Base-by-base conservation (phyloP, 2,888 invertebrate species). In the Drosophila austrosaltans region DNA sequence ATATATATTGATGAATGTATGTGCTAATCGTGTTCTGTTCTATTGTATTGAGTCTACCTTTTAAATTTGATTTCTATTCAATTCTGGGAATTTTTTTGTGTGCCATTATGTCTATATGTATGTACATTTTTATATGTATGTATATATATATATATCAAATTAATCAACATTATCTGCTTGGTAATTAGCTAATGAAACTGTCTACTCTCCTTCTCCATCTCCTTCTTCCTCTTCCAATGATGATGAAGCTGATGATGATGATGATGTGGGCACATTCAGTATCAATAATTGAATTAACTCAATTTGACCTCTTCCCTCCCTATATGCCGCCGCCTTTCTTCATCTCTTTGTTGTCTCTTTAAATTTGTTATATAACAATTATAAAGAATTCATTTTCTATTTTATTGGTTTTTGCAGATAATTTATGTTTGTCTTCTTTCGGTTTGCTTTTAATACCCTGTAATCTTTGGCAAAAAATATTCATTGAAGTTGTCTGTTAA, bases 151-250 rank as follows among this genome's bases (percentile, higher is more conserved):
- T 44, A 44, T 20, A 44, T 44, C 48, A 59, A 60, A 72, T 72
- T 60, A 60, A 42, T 72, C 56, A 62, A 54, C 53, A 54, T 62
- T 39, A 22, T 62, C 22, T 53, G 40, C 25, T 53, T 61, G 53
- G 30, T 36, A 22, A 61, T 53, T 61, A 61, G 36, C 30, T 36
- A 62, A 28, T 53, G 53, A 39, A 62, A 53, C 8, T n/a, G 39
- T 20, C 57, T 57, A 22, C 39, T n/a, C 57, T 36, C 57, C 48
- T 48, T 5, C n/a, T 58, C 30, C 30, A 30, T 16, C 16, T 16
- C 16, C 16, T 16, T 16, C 16, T 16, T 16, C 16, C 16, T 16
- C 16, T 16, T 16, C 0, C 16, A 39, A 5, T 39, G 12, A 39
- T 56, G 56, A 54, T 54, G n/a, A n/a, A 2, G 5, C 28, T 28